These are phyloP conservation scores for Hydrochoerus hydrochaeris DNA, from an alignment of 2,113 vertebrate species.

Conservation along the genomic window DNA sequence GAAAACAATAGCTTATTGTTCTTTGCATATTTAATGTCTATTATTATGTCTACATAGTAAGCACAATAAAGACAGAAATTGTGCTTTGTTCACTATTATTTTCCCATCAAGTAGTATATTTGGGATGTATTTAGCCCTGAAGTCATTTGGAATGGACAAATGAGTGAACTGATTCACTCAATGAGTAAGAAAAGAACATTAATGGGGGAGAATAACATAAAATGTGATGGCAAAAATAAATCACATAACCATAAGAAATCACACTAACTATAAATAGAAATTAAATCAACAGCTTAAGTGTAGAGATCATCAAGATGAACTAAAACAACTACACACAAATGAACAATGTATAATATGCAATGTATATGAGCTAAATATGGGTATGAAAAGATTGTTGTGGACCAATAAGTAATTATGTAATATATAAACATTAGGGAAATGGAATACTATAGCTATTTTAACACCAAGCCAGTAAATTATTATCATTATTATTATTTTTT, in stretches of 20 bases:
- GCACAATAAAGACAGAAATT: neutral
- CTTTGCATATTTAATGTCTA: neutral
- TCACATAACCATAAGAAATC: neutral
- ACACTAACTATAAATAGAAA: neutral
- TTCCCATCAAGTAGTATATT: neutral
- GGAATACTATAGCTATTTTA: neutral
- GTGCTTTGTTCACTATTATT: neutral
- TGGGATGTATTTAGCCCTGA: neutral
- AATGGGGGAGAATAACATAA: neutral
- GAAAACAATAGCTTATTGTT: neutral
- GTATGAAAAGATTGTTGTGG: neutral
- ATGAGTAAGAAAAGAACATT: neutral
- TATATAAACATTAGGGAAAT: neutral
- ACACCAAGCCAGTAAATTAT: neutral
- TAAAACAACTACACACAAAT: neutral
- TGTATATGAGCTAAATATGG: neutral
- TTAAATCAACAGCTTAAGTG: constrained; percentile 2
- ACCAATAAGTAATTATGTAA: neutral
- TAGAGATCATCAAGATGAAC: neutral
- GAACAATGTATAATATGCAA: neutral
- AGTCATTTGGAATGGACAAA: neutral
- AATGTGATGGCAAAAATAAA: neutral
- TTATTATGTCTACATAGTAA: neutral
- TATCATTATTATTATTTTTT: too few relatives aligned
- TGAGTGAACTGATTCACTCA: neutral